Evolutionary conservation across 2,888 invertebrate species (phyloP), one percentile per base, ranked within the genome.

Genomic region (Tachina lurida): DNA sequence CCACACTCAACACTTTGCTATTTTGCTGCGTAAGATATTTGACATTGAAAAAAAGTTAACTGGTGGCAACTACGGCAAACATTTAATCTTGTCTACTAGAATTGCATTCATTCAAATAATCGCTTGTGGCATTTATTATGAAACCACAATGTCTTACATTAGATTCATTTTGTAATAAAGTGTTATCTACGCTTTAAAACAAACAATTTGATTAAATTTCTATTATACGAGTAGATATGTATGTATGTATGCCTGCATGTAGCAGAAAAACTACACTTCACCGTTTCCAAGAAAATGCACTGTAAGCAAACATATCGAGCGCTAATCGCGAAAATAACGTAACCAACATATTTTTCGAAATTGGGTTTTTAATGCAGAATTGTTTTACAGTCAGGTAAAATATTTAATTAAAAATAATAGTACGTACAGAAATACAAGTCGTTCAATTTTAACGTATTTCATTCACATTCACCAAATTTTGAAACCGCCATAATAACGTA

Each of bases 171-270:
- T 63, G 31, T 49, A 31, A 45, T 71, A 22, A 19, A 70, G n/a
- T 45, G 22, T 45, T 65, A 22, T 65, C 47, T 65, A 31, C 58
- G 22, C 47, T 71, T 31, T 8, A 71, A 58, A 58, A 71, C 47
- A 71, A 58, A 45, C 19, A 17, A 31, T 74, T 62, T 74, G 58
- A 74, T 65, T 63, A 65, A 22, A 63, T 45, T 54, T 62, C n/a
- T 19, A 41, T 10, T 22, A 9, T n/a, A n/a, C n/a, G n/a, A n/a
- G n/a, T n/a, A 3, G 12, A 22, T 15, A 54, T 17, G n/a, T 19
- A 49, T n/a, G n/a, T 19, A 39, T 10, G 62, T 15, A 54, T 31
- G n/a, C 19, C 49, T 22, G 22, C 15, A 39, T 10, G 62, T 52
- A n/a, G 22, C 19, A 41, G 10, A 8, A 8, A 22, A 17, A 52